Base-by-base conservation (phyloP, 2,888 invertebrate species). In the Neria commutata region DNA sequence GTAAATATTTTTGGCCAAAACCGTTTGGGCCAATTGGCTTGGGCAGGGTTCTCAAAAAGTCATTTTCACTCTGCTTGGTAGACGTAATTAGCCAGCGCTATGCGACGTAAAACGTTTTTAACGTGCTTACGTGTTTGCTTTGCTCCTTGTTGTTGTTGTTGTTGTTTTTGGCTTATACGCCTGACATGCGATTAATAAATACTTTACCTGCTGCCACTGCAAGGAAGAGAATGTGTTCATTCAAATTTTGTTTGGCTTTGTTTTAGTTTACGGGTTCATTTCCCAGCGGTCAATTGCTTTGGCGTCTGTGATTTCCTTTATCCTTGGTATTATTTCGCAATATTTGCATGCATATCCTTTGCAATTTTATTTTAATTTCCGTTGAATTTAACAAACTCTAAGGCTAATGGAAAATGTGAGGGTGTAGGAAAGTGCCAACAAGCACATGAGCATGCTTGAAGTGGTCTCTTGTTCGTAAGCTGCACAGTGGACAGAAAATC, bases 201-300 rank as follows among this genome's bases (percentile, higher is more conserved):
- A 69, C 68, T 69, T 74, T 68, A 63, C 45, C 47, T 37, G 4
- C 37, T 37, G 4, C 16, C 8, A 37, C 16, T 37, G 4, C 37
- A 14, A n/a, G n/a, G n/a, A n/a, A n/a, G n/a, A 49, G 54, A 54
- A 55, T 40, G 58, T 59, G 57, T 54, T 65, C 65, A 64, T 62
- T 71, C 68, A 68, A 71, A 68, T 67, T 66, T 62, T 66, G 58
- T 67, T 65, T 67, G 64, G 62, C 56, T 63, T 67, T 70, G 64
- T 67, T 69, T 45, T 67, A 73, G 74, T 71, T 75, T 77, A 76
- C 75, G 76, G 75, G 76, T 77, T 76, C 76, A 76, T 77, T 72
- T 77, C 75, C 76, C 76, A 72, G 69, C 76, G 76, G 76, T 76
- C 77, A 77, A 77, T 77, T 75, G 73, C 68, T 71, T 70, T 71